Evolutionary conservation across 2,888 invertebrate genomes (phyloP), one percentile per base, ranked within the genome.

Genomic region (Caenorhabditis afra): DNA sequence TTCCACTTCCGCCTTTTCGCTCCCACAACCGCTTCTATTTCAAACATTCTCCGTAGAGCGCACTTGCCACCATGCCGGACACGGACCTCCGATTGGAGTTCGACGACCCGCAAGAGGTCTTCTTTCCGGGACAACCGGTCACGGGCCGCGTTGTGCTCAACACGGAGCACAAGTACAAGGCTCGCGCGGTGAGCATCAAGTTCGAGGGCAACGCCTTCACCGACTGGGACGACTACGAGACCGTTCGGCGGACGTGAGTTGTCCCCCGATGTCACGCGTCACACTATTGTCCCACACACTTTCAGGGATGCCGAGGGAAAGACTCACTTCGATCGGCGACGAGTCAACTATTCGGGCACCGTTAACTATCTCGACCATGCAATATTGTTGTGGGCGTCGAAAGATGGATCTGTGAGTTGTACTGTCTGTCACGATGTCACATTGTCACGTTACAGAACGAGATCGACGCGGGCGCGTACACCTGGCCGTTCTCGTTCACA

Each of bases 371-470:
- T 76, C 20, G 74, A 83, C 10, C 18, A 39, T 2, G 55, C 67
- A 14, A 39, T 39, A 12, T 44, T 67, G 16, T 45, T 83, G 3
- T 83, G 83, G 83, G 45, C 71, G 16, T 59, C 62, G 16, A 37
- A 53, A 20, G 77, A 81, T 37, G 78, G 73, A 61, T 49, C 62
- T 49, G 70, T 71, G 37, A 5, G 35, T 12, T 1, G 18, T 3
- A 39, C 47, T n/a, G n/a, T n/a, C n/a, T n/a, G n/a, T n/a, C n/a
- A n/a, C n/a, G n/a, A n/a, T n/a, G n/a, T n/a, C n/a, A n/a, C n/a
- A n/a, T n/a, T n/a, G n/a, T n/a, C n/a, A n/a, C 23, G 41, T 61
- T 70, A 18, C 62, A 77, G 64, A 83, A 83, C 18, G 57, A 66
- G n/a, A 37, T 83, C 11, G 29, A 39, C 12, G 8, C 77, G 11